Evolutionary conservation across 2,113 vertebrate genomes (phyloP).

Genomic region (Neotoma lepida): DNA sequence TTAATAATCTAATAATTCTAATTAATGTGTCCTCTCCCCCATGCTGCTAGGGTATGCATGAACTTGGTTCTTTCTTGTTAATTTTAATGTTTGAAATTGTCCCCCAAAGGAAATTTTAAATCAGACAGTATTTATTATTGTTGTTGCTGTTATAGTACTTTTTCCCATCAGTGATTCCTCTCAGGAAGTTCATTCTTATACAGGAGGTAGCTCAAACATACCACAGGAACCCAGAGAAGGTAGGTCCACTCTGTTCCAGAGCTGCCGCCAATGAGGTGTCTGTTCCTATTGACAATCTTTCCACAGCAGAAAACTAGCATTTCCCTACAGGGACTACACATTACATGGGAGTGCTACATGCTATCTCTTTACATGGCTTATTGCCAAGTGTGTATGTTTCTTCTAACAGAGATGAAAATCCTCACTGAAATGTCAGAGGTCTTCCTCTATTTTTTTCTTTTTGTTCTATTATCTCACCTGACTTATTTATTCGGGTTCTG

Average conservation of each 20-base stretch:
- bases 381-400: background rate
- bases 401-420: background rate
- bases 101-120: background rate
- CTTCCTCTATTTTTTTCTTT: background rate
- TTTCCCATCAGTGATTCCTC: background rate
- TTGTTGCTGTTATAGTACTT: background rate
- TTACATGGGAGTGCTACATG: no score
- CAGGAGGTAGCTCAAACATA: background rate
- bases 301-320: background rate
- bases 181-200: background rate
- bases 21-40: background rate
- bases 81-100: slow-evolving; percentile 55
- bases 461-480: background rate
- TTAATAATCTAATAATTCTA: slow-evolving; percentile 24
- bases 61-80: background rate
- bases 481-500: background rate
- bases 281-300: background rate
- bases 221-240: background rate
- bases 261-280: background rate
- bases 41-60: background rate
- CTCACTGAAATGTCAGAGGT: background rate
- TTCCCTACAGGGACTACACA: background rate
- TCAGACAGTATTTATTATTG: background rate
- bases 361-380: background rate
- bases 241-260: background rate